Evolutionary conservation across 2,113 vertebrate species (phyloP), one percentile per base, ranked within the genome.

Genomic region (Phoxinus phoxinus): DNA sequence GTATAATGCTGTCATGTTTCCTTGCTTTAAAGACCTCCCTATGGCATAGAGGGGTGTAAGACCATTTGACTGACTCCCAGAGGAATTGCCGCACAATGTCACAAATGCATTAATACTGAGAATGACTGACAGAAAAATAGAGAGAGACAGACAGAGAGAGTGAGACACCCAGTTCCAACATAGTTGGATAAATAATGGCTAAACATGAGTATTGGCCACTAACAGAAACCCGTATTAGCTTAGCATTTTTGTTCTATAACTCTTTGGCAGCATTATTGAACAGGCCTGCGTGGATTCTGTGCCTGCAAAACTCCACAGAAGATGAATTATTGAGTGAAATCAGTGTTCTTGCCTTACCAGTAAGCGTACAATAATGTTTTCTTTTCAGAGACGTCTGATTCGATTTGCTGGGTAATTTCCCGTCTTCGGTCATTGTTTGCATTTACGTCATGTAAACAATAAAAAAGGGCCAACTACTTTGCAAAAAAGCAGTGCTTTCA

Each of bases 1-100:
- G 90, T 81, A 91, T 90, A 85, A 89, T 75, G 53, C 63, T 71
- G 83, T 86, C 80, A 83, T 88, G 32, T 84, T 80, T 80, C 46
- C 35, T 59, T 25, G 59, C 85, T 78, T 51, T 83, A 56, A 79
- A 56, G 41, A 58, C n/a, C 73, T 86, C 73, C 37, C 51, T 41
- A 8, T 65, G 51, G 51, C 32, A 79, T n/a, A 71, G 51, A 53
- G 21, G 59, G 12, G 51, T 61, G 30, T 30, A 51, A 59, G n/a
- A 69, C 59, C 75, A 41, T 74, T 81, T 65, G 41, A 67, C 32
- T 75, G 25, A 35, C 17, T 75, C 46, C 63, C 71, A 56, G 23
- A 67, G 41, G 53, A 53, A 76, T 41, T 17, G 12, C 4, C 0
- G 23, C 9, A 51, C 37, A 63, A 23, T 30, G 41, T 51, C n/a